These are phyloP conservation scores for Lophotis ruficrista DNA, from an alignment of 2,113 vertebrate species.

Conservation along the genomic window DNA sequence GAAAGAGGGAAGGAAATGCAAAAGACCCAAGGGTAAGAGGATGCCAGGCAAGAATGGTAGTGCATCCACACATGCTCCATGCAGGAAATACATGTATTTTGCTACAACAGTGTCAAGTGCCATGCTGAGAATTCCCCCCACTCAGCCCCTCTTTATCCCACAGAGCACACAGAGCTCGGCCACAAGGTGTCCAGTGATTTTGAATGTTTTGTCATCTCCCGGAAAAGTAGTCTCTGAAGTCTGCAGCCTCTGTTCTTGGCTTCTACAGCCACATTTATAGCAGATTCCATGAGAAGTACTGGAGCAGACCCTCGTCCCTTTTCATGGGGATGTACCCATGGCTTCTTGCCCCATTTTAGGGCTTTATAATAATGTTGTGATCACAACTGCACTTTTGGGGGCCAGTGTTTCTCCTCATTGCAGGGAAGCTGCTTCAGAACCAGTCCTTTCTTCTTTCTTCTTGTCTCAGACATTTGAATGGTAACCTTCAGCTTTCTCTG, in stretches of 20 bases:
- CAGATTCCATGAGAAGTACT: neutral
- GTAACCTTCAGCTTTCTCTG: neutral
- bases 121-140: neutral
- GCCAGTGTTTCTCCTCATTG: neutral
- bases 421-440: neutral
- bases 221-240: neutral
- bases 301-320: neutral
- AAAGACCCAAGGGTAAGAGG: neutral
- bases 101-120: neutral
- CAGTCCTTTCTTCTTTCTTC: neutral
- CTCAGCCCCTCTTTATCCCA: neutral
- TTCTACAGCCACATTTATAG: neutral
- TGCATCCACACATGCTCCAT: neutral
- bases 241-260: neutral
- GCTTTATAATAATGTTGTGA: neutral
- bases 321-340: accelerated
- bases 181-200: neutral
- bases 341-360: neutral
- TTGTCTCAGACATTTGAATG: neutral
- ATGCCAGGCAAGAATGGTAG: neutral
- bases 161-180: neutral
- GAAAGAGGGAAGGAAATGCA: neutral
- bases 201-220: neutral
- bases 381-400: neutral
- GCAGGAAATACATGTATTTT: neutral